Evolutionary conservation across 2,113 vertebrate genomes (phyloP), one percentile per base, ranked within the genome.

Genomic region (Monopterus albus): DNA sequence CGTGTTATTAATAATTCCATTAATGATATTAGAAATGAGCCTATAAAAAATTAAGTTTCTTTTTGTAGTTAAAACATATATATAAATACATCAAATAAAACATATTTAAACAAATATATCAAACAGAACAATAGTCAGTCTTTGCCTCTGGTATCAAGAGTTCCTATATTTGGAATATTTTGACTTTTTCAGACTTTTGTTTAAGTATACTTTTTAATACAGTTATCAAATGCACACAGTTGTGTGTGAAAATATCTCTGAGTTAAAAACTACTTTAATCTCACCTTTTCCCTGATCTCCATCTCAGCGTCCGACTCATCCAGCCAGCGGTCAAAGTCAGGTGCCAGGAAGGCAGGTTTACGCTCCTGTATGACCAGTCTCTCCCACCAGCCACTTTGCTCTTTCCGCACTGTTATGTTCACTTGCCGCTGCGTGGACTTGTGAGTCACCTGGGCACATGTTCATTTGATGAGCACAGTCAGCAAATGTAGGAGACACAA

Each of bases 241-340:
- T 7, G 0, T 0, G 15, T 2, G 3, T 31, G 3, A 18, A 47
- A 38, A 31, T 25, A 5, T 33, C 35, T 31, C 11, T 18, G 23
- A 35, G 3, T 3, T 6, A 11, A 68, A 38, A 45, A 39, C 8
- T 5, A 50, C 11, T 45, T 31, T 6, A 13, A 26, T 43, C 28
- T 43, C 20, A 97, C 98, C 94, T 97, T 96, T 80, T 95, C 94
- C 75, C 83, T 91, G 52, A 98, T 94, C 81, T 99, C 97, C 95
- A 95, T 95, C 83, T 99, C 97, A 0, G 97, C 96, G 43, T 98
- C 98, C 0, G 98, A 99, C 71, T 99, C 97, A 0, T 98, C 97
- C 72, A 98, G 60, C 97, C 98, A 99, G 78, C 97, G 96, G 83
- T 99, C 97, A 8, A 98, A 99, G 83, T 99, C 98, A 0, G 96